Percentiles rank a stretch among this genome's conserved stretches.
These are phyloP conservation scores for Drosophila elegans DNA, from an alignment of 1,140 invertebrate genomes.

Conservation along the genomic window DNA sequence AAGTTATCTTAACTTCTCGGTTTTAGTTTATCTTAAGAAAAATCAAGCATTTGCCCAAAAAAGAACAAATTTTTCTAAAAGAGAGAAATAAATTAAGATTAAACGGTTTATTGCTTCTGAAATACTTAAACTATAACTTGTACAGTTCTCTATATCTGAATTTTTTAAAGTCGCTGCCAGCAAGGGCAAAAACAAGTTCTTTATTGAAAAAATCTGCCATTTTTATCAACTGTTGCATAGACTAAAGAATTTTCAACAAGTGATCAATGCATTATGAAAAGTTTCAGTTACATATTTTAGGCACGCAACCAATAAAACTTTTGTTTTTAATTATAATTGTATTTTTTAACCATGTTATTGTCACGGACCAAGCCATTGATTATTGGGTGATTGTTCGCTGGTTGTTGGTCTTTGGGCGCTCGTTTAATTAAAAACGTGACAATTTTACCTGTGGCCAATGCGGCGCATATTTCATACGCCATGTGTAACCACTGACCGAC, in stretches of 20 bases:
- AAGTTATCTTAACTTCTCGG: too few relatives aligned
- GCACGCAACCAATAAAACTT: conserved; percentile 66
- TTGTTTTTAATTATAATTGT: conserved; percentile 67
- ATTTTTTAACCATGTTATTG: conserved; percentile 47
- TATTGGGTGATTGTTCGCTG: conserved; percentile 47
- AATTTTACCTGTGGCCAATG: conserved; percentile 75
- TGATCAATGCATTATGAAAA: conserved; percentile 24
- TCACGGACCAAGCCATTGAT: conserved; percentile 50
- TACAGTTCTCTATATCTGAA: too few relatives aligned
- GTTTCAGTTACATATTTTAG: conserved; percentile 52
- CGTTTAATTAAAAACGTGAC: conserved; percentile 82
- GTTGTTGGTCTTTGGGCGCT: conserved; percentile 14
- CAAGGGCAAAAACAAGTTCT: too few relatives aligned
- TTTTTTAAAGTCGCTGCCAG: too few relatives aligned
- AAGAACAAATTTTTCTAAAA: too few relatives aligned
- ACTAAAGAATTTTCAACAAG: conserved; percentile 45
- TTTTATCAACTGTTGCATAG: not conserved
- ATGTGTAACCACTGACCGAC: conserved; percentile 38
- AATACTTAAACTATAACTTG: too few relatives aligned
- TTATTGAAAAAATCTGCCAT: not conserved
- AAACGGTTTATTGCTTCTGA: too few relatives aligned
- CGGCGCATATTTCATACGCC: conserved; percentile 71
- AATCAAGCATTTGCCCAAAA: too few relatives aligned
- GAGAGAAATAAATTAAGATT: too few relatives aligned
- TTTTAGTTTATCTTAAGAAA: too few relatives aligned